These are phyloP conservation scores for Ammospiza caudacuta DNA, from an alignment of 2,113 vertebrate species.

Conservation along the genomic window DNA sequence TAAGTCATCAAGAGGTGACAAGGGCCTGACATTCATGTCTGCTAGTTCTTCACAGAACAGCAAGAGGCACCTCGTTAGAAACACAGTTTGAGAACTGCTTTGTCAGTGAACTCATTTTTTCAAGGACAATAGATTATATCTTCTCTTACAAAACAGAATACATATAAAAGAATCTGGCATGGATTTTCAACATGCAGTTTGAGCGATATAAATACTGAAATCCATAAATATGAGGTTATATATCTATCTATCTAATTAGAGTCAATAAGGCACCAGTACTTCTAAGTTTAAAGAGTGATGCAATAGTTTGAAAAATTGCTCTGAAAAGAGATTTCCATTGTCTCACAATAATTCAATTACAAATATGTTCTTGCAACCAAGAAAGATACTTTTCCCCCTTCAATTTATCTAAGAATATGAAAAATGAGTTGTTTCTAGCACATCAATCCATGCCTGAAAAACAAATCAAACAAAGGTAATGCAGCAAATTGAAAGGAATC, in stretches of 20 bases:
- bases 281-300: background rate
- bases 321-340: background rate
- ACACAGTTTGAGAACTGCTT: background rate
- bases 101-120: background rate
- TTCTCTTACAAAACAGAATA: background rate
- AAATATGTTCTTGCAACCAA: background rate
- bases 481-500: background rate
- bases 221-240: background rate
- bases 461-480: constrained; percentile 2
- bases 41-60: background rate
- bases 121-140: background rate
- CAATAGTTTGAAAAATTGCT: background rate
- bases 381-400: background rate
- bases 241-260: background rate
- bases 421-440: constrained; percentile 1
- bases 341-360: background rate
- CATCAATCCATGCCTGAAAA: background rate
- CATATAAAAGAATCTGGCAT: background rate
- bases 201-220: background rate
- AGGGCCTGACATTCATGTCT: background rate
- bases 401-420: constrained; percentile 4
- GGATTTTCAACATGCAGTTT: rapidly evolving
- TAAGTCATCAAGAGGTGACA: background rate
- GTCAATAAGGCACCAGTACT: rapidly evolving
- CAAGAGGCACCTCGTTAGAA: background rate